Evolutionary conservation across 2,888 invertebrate species (phyloP).

Genomic region (Pammene aurita): DNA sequence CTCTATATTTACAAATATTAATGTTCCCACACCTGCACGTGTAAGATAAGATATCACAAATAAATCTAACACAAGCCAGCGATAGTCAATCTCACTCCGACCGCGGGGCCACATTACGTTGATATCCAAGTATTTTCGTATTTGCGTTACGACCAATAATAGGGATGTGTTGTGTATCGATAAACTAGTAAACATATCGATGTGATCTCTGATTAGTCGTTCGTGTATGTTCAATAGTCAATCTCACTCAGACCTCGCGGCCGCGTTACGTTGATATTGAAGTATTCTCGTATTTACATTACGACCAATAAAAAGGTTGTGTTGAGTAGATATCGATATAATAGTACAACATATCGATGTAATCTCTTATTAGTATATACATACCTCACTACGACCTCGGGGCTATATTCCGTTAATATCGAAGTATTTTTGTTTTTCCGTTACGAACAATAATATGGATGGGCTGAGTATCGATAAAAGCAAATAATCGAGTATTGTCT

Average conservation of each 20-base stretch:
- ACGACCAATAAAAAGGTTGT: constrained; percentile 26
- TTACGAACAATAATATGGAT: constrained; percentile 32
- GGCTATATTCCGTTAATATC: background rate
- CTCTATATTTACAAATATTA: too few species aligned
- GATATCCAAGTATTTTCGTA: constrained; percentile 40
- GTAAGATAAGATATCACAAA: constrained; percentile 8
- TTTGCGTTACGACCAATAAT: constrained; percentile 35
- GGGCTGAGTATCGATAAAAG: background rate
- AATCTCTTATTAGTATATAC: too few species aligned
- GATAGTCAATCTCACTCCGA: constrained; percentile 38
- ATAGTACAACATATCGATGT: too few species aligned
- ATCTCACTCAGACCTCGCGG: too few species aligned
- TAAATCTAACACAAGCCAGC: constrained; percentile 23
- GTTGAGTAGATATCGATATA: too few species aligned
- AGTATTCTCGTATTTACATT: constrained; percentile 41
- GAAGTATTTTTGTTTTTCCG: constrained; percentile 40
- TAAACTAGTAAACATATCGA: constrained; percentile 19
- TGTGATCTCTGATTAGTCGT: too few species aligned
- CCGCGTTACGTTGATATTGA: constrained; percentile 20
- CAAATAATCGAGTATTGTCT: background rate
- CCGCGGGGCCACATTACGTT: constrained; percentile 36
- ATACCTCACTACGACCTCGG: too few species aligned
- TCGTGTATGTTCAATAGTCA: too few species aligned
- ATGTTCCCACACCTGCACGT: constrained; percentile 1
- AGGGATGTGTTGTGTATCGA: constrained; percentile 6